Conservation (phyloP, 1,140 invertebrate species). For the Littorina saxatilis region DNA sequence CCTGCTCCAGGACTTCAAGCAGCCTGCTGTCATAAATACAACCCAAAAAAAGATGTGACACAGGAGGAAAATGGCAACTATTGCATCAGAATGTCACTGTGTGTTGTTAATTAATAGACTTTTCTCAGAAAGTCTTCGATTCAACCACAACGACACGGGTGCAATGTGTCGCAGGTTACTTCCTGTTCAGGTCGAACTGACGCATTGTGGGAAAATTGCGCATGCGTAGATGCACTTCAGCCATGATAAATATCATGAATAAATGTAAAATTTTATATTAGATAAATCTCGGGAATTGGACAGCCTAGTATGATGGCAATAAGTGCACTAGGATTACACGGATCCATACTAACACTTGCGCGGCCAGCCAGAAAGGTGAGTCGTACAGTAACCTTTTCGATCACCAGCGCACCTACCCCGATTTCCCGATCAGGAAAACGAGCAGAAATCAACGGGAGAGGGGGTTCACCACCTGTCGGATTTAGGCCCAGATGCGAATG, state of each 20-base stretch:
- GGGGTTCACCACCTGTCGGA: constrained; percentile 40
- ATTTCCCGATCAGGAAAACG: constrained; percentile 34
- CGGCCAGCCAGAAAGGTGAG: constrained; percentile 10
- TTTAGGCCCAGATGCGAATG: constrained; percentile 34
- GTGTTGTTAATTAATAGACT: no score
- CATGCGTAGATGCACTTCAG: constrained; percentile 38
- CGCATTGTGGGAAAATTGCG: constrained; percentile 31
- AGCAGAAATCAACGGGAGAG: constrained; percentile 18
- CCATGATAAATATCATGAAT: constrained; percentile 44
- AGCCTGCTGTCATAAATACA: no score
- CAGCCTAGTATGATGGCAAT: constrained; percentile 18
- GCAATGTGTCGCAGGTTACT: constrained; percentile 14
- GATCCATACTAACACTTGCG: constrained; percentile 24
- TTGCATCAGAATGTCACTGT: no score
- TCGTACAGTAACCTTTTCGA: constrained; percentile 7
- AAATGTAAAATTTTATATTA: constrained; percentile 41
- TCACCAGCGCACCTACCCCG: constrained; percentile 23
- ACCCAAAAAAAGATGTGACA: no score
- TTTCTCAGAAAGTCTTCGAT: background rate
- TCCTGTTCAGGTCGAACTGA: constrained; percentile 14
- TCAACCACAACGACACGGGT: background rate
- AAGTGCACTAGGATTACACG: background rate
- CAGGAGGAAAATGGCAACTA: no score
- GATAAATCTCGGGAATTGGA: constrained; percentile 31
- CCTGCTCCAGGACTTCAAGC: no score